Evolutionary conservation across 1,140 invertebrate species (phyloP).

Genomic region (Ceratosolen fusciceps): DNA sequence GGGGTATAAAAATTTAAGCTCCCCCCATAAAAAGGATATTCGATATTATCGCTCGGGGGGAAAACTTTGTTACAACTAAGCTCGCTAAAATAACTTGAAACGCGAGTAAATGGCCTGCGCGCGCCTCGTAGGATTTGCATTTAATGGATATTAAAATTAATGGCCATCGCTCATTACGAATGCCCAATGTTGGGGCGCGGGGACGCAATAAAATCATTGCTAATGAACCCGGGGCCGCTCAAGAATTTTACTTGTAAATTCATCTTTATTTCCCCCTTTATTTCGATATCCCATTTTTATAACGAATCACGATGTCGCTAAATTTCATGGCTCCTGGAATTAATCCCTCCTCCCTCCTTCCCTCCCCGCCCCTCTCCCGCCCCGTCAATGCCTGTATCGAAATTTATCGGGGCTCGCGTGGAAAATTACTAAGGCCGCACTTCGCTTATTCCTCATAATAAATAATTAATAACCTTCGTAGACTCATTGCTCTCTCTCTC

Average conservation of each 20-base stretch:
- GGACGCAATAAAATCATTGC: constrained; percentile 66
- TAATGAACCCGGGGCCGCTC: constrained; percentile 68
- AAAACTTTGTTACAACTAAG: constrained; percentile 56
- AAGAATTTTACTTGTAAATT: constrained; percentile 71
- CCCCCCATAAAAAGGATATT: not conserved
- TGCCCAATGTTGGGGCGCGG: constrained; percentile 59
- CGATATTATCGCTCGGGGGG: constrained; percentile 15
- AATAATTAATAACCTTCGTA: too few species aligned
- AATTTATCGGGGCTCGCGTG: too few species aligned
- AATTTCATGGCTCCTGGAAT: not conserved
- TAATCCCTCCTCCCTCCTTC: not conserved
- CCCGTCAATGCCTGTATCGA: too few species aligned
- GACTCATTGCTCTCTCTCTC: too few species aligned
- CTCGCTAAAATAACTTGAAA: constrained; percentile 66
- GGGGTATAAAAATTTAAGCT: not conserved
- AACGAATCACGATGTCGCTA: not conserved
- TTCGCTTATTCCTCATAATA: too few species aligned
- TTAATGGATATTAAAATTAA: constrained; percentile 73
- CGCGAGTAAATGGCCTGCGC: constrained; percentile 68
- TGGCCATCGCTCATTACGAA: constrained; percentile 71
- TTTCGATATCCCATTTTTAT: constrained; percentile 60
- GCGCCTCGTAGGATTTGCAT: constrained; percentile 69
- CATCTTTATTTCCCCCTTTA: constrained; percentile 69
- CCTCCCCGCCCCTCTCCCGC: too few species aligned
- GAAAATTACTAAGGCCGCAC: too few species aligned